A percentile compares a stretch with the other conserved stretches of the same genome.
phyloP scores from a whole-genome alignment of 2,888 invertebrate species.

The Cataglyphis altisquamis region DNA sequence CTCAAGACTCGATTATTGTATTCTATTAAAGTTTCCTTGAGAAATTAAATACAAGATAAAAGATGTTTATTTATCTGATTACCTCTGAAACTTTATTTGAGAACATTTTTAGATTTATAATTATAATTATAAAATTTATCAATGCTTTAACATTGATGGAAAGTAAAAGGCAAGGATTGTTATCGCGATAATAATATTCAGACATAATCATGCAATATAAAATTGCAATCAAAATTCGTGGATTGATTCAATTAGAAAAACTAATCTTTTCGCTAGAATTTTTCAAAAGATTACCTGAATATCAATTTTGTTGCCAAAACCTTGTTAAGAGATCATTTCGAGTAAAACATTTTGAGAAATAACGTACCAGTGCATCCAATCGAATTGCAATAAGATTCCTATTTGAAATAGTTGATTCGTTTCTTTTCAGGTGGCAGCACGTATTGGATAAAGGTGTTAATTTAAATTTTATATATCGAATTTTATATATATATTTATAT shows the following conservation, averaged over 20 bases:
- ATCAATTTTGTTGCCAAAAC: neutral
- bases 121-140: neutral
- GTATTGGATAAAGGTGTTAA: neutral
- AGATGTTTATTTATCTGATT: neutral
- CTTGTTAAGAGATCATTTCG: neutral
- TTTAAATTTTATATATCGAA: neutral
- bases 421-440: conserved; percentile 35
- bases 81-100: neutral
- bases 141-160: neutral
- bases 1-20: neutral
- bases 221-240: neutral
- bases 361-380: neutral
- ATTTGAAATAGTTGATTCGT: neutral
- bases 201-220: neutral
- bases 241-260: conserved; percentile 1
- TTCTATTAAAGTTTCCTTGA: neutral
- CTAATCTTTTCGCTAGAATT: neutral
- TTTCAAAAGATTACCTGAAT: neutral
- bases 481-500: neutral
- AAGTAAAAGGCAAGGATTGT: neutral
- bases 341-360: neutral
- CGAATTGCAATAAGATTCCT: neutral
- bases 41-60: neutral
- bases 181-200: neutral
- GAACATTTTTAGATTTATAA: neutral